Base-by-base conservation (phyloP, 2,888 invertebrate species). In the Entomobrya proxima region DNA sequence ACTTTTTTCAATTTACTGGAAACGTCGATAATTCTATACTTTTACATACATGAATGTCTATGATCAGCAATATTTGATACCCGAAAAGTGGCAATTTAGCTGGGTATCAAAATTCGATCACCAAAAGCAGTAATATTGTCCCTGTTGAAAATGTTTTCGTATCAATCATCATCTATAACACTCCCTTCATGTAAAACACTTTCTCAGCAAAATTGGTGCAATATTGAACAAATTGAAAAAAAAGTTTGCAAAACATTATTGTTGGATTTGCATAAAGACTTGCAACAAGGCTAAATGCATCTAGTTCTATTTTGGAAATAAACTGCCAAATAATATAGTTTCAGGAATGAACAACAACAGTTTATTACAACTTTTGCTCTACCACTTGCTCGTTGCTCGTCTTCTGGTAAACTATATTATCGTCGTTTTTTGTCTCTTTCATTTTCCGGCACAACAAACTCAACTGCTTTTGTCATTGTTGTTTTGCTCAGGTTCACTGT, bases 61-160 rank as follows among this genome's bases (percentile, higher is more conserved):
- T 77, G 77, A 58, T 61, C 77, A 37, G 40, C 44, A 58, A 77
- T 44, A 77, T 77, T 69, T 79, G 69, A 79, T 79, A 52, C 32
- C 67, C 78, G 30, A 32, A 76, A 58, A 69, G 79, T 67, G 79
- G 79, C 79, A 79, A 79, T 79, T 79, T 69, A 69, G 69, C 79
- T 69, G 50, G 55, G 69, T 79, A 79, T 79, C 79, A 79, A 79
- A 79, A 79, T 79, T 50, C 79, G 69, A 79, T 79, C 79, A 79
- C 67, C 35, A 69, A 50, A 52, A 79, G 3, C 32, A 11, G 24
- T 15, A 15, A 24, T 27, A 2, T 40, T 18, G n/a, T 37, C 27
- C 44, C 50, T 64, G 27, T 44, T 78, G n/a, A 64, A 44, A 1
- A 64, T 78, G 61, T 40, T 37, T 67, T 67, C 24, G 67, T 15